Evolutionary conservation across 2,888 invertebrate species (phyloP).

Genomic region (Parnassius apollo): DNA sequence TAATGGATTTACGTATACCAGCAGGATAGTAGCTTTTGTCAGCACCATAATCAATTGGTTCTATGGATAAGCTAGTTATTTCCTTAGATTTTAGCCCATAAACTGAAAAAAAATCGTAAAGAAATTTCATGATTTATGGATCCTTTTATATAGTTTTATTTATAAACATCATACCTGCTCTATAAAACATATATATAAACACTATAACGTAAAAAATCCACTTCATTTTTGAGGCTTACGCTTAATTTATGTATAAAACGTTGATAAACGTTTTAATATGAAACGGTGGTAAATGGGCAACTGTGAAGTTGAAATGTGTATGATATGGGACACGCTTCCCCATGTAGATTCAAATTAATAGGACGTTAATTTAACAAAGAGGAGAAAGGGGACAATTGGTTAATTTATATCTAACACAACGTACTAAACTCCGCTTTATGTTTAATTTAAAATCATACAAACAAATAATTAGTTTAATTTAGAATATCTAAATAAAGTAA

Average conservation of each 20-base stretch:
- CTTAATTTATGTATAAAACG: conserved; percentile 5
- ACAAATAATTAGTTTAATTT: too few relatives aligned
- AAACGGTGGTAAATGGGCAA: conserved; percentile 26
- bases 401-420: neutral
- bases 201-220: conserved; percentile 58
- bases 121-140: neutral
- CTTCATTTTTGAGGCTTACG: conserved; percentile 50
- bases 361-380: conserved; percentile 38
- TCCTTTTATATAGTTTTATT: neutral
- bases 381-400: conserved; percentile 12
- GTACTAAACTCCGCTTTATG: too few relatives aligned
- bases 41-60: conserved; percentile 45
- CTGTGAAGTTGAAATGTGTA: conserved; percentile 36
- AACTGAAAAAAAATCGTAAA: conserved; percentile 10
- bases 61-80: conserved; percentile 42
- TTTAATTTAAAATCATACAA: too few relatives aligned
- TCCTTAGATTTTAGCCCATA: conserved; percentile 29
- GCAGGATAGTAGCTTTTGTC: conserved; percentile 43
- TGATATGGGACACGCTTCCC: conserved; percentile 30
- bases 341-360: conserved; percentile 38
- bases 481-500: too few relatives aligned
- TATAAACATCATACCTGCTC: conserved; percentile 50
- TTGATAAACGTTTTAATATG: neutral
- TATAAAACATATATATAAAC: conserved; percentile 57
- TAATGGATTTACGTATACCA: conserved; percentile 48